phyloP scores from a whole-genome alignment of 1,140 invertebrate genomes.

The Drosophila lowei region DNA sequence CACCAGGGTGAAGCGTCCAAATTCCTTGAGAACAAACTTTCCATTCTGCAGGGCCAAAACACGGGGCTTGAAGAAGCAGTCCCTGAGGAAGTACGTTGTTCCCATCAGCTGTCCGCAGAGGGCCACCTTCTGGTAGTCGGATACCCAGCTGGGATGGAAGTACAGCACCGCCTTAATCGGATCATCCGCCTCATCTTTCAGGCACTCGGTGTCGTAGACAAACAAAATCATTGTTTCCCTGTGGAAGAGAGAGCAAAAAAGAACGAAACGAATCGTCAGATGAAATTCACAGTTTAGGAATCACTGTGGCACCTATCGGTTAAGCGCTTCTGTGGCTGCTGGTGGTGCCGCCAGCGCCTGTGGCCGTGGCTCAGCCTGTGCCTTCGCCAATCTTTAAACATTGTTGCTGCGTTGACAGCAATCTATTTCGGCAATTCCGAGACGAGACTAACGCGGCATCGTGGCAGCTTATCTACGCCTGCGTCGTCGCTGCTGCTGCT shows the following conservation, averaged over 20 bases:
- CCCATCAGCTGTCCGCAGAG: slow-evolving; percentile 93
- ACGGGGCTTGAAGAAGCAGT: slow-evolving; percentile 88
- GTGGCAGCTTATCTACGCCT: slow-evolving; percentile 52
- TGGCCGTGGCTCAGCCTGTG: slow-evolving; percentile 5
- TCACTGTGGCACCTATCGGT: slow-evolving; percentile 47
- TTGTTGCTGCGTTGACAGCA: slow-evolving; percentile 1
- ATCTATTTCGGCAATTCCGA: slow-evolving; percentile 26
- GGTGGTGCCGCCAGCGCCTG: slow-evolving; percentile 58
- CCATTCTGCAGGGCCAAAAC: slow-evolving; percentile 91
- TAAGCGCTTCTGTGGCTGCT: slow-evolving; percentile 29
- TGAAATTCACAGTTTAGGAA: slow-evolving; percentile 16
- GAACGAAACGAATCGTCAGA: neutral
- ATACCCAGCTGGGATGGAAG: slow-evolving; percentile 94
- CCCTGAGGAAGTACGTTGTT: slow-evolving; percentile 89
- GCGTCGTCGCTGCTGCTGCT: too few species aligned
- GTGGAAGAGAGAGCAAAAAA: neutral
- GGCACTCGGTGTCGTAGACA: slow-evolving; percentile 91
- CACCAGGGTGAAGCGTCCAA: slow-evolving; percentile 91
- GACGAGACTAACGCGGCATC: slow-evolving; percentile 38
- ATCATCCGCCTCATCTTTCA: slow-evolving; percentile 91
- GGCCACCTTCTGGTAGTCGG: slow-evolving; percentile 90
- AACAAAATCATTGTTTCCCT: slow-evolving; percentile 95
- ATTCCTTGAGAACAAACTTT: slow-evolving; percentile 91
- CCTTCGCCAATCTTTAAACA: slow-evolving; percentile 66
- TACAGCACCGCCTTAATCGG: slow-evolving; percentile 93